Percentiles rank a stretch among this genome's conserved stretches.
Conservation (phyloP, 2,113 vertebrate species). For the Varanus salvator region DNA sequence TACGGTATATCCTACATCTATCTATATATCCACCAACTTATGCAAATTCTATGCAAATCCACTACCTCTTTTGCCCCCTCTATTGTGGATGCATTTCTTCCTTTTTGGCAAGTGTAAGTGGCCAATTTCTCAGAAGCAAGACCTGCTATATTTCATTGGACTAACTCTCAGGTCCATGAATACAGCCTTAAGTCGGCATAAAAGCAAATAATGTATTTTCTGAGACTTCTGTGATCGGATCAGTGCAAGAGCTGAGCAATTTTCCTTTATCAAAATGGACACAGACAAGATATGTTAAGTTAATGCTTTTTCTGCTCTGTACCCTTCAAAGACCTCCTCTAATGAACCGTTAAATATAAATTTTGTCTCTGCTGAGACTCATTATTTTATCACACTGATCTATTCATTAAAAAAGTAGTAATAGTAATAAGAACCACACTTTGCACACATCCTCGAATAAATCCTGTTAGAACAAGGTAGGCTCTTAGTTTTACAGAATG, state of each 20-base stretch:
- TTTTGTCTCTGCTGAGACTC: neutral
- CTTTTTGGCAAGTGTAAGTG: too few species aligned
- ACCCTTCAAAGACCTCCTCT: constrained; percentile 47
- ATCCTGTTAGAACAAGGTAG: neutral
- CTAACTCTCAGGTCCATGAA: neutral
- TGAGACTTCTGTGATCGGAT: constrained; percentile 12
- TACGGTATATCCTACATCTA: too few species aligned
- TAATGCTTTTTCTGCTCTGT: constrained; percentile 24
- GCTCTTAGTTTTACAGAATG: neutral
- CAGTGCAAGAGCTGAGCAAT: constrained; percentile 23
- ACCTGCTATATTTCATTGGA: neutral
- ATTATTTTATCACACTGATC: neutral
- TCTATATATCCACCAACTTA: too few species aligned
- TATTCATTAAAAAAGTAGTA: neutral
- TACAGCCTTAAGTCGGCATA: neutral
- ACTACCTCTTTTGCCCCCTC: too few species aligned
- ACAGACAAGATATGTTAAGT: neutral
- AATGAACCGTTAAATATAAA: constrained; percentile 17
- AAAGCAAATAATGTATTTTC: constrained; percentile 45
- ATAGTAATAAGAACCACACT: neutral
- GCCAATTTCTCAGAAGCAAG: neutral
- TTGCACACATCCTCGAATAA: neutral
- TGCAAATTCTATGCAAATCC: too few species aligned
- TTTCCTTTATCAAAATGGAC: constrained; percentile 33
- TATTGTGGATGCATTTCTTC: too few species aligned